Base-by-base conservation (phyloP, 2,797 vertebrate genomes). In the Sebastes kiyomatsui region DNA sequence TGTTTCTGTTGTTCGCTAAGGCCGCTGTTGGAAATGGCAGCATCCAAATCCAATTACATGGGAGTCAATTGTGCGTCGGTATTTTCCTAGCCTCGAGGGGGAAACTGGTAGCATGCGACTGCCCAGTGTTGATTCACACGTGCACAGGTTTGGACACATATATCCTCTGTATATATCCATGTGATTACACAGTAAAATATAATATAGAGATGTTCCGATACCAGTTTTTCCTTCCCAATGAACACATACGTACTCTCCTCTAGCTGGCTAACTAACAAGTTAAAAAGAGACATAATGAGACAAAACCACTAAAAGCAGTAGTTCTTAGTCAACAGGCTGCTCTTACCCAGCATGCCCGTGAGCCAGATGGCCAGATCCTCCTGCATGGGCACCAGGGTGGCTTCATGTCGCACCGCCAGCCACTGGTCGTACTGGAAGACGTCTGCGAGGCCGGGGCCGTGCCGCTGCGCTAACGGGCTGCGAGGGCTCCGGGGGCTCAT, bases 281-380 rank as follows among this genome's bases (percentile, higher is more conserved):
- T 38, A 38, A 38, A 38, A 38, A 38, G 12, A 38, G 35, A 35
- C 32, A 33, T 33, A 10, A 33, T 33, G 32, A 10, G 32, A 35
- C 33, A 35, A 9, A 1, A 38, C 35, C 35, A 38, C 35, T 38
- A 38, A 38, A 38, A 38, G 35, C 35, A 38, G 14, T 46, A 16
- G 42, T 18, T 46, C 42, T 46, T 18, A 46, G 42, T 0, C 42
- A 0, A 46, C 42, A 46, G 0, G 18, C 38, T 3, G 30, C 8
- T 6, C 95, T 95, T 95, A 99, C 98, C 97, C 77, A 99, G 92
- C 93, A 99, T 96, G 73, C 96, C 94, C 6, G 93, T 97, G 9
- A 99, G 94, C 99, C 99, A 99, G 79, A 99, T 98, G 1, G 98
- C 97, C 74, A 99, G 94, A 61, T 99, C 99, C 83, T 99, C 99